phyloP scores from a whole-genome alignment of 1,140 invertebrate species.

The Drosophila tsacasi region DNA sequence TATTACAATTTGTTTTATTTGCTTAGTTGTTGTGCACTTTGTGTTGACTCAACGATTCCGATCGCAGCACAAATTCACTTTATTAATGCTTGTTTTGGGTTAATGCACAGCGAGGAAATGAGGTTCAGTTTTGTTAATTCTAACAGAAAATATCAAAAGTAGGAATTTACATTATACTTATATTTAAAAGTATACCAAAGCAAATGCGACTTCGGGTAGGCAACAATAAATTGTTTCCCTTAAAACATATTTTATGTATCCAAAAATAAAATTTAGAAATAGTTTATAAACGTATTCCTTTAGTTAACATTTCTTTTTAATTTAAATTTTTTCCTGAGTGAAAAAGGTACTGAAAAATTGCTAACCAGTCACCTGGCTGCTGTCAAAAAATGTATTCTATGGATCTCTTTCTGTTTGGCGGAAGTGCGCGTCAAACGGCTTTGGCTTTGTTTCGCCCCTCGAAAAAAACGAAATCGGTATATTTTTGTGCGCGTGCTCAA shows the following conservation, averaged over 20 bases:
- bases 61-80: conserved; percentile 38
- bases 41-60: conserved; percentile 63
- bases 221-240: rapidly evolving
- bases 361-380: conserved; percentile 41
- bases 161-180: too few relatives aligned
- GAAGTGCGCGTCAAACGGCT: conserved; percentile 66
- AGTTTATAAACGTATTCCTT: too few relatives aligned
- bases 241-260: background rate
- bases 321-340: background rate
- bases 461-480: conserved; percentile 10
- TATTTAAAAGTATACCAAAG: background rate
- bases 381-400: conserved; percentile 36
- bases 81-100: conserved; percentile 17
- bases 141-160: too few relatives aligned
- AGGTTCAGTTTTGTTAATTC: too few relatives aligned
- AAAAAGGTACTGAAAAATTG: background rate
- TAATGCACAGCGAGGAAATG: background rate
- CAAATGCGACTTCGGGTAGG: background rate
- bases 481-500: conserved; percentile 54
- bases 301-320: too few relatives aligned
- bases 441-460: conserved; percentile 56
- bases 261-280: background rate
- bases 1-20: conserved; percentile 79
- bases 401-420: conserved; percentile 32
- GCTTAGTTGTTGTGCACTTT: conserved; percentile 58